Evolutionary conservation across 2,888 invertebrate genomes (phyloP), one percentile per base, ranked within the genome.

Genomic region (Melipona beecheii): DNA sequence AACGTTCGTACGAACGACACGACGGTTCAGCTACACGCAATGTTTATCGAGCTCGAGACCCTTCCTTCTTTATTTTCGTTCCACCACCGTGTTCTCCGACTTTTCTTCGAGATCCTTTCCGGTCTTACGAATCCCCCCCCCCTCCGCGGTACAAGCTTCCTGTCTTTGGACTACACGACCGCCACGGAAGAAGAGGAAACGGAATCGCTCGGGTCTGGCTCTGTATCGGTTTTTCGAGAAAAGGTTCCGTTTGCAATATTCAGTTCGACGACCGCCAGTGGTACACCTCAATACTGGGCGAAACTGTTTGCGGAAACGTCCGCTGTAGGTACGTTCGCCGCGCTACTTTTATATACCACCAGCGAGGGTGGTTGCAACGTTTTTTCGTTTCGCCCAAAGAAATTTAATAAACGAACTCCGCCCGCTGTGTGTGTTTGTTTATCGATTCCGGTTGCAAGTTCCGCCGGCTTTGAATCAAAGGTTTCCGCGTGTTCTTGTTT

Each of bases 1-100:
- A 56, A 36, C 50, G 70, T 56, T 50, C 56, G 54, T 60, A 62
- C 70, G 75, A 70, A 75, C 72, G 21, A 31, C 64, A 75, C 84
- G 84, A 90, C 86, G 80, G 80, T 86, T 83, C 81, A 75, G 85
- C 87, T 86, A 85, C 93, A 90, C 92, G 91, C 93, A 91, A 91
- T 92, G 91, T 93, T 93, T 92, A 89, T 85, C 82, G 86, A 85
- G 73, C 65, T 74, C 15, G 74, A 72, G 74, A 76, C 79, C 81
- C 75, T 77, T 78, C 78, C 81, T 81, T 75, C 78, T 75, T 86
- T 85, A 82, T 81, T 87, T 84, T 83, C 71, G 66, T 78, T 68
- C 69, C 62, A n/a, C 64, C 54, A 4, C 54, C 64, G 68, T 60
- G 65, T 31, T 64, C 68, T 66, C 43, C 21, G n/a, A 24, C 49